Evolutionary conservation across 2,113 vertebrate genomes (phyloP), one percentile per base, ranked within the genome.

Genomic region (Electrona antarctica): DNA sequence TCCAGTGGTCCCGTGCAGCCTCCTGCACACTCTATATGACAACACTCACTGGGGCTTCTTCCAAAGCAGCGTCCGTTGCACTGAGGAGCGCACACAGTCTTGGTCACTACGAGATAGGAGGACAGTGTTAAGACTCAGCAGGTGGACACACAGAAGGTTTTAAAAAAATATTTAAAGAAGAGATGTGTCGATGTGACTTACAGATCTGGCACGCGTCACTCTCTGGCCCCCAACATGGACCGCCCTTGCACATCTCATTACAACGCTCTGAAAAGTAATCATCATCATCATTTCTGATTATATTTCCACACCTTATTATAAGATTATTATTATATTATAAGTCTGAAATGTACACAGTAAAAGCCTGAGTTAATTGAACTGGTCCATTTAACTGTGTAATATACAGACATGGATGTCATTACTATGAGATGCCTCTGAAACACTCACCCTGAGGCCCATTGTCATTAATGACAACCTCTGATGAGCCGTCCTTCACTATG

Each of bases 1-100:
- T 97, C 93, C 59, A 92, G 92, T 0, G 95, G 92, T 2, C 96
- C 96, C 0, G 89, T 94, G 87, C 97, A 98, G 64, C 96, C 97
- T 12, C 96, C 96, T 0, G 96, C 97, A 64, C 97, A 98, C 79
- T 97, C 96, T 7, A 92, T 94, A 8, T 98, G 96, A 80, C 97
- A 98, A 76, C 97, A 98, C 78, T 97, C 94, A 29, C 92, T 95
- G 9, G 95, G 96, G 62, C 87, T 93, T 51, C 69, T 85, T n/a
- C 96, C 96, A 60, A 97, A 98, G 88, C 97, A 98, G 73, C 96
- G 95, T 13, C 94, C 90, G 1, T 96, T 97, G 81, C 96, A 98
- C 82, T 98, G 96, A 6, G 94, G 94, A 3, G 96, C 96, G 57
- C 96, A 98, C 85, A 97, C 94, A 0, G 92, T 95, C 92, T 97